Base-by-base conservation (phyloP, 2,113 vertebrate genomes). In the Erythrolamprus reginae region DNA sequence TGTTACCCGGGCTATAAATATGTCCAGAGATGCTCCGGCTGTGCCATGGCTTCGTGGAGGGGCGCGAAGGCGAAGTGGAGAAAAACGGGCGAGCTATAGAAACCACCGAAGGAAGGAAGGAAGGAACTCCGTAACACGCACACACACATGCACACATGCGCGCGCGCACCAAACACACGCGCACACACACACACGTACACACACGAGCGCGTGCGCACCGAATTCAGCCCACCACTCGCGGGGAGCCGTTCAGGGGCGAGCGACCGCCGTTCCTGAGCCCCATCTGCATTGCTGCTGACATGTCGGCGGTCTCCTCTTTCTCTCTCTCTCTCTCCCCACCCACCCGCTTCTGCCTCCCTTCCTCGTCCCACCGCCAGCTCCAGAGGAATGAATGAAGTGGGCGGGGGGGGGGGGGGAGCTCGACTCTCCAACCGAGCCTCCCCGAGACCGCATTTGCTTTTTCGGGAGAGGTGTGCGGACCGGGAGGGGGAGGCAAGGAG, bases 1-100 rank as follows among this genome's bases (percentile, higher is more conserved):
- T 96, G 97, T 96, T 95, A n/a, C 96, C 93, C 87, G 88, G 93
- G 94, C 97, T 96, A 97, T 96, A 96, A 97, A 96, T 97, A 96
- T 96, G 96, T 97, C 96, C 96, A 96, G 95, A 94, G 95, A 95
- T 91, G 95, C 96, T 95, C 96, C 96, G 96, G 95, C 95, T 95
- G 94, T 94, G 95, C 96, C 96, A 96, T 96, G 94, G 96, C 96
- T 91, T n/a, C n/a, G n/a, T 96, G 96, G 96, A 95, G 93, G 93
- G 94, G 96, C 96, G 94, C 89, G 95, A 95, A 95, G 89, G 95
- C 93, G 95, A 97, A 95, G 94, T 94, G 93, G 95, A 92, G 83
- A 95, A 96, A 93, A 96, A 93, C 94, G 95, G 93, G 94, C 90
- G 94, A 95, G 90, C 93, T 91, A n/a, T n/a, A 93, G 92, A 92